Evolutionary conservation across 2,888 invertebrate genomes (phyloP).

Genomic region (Noctua janthe): DNA sequence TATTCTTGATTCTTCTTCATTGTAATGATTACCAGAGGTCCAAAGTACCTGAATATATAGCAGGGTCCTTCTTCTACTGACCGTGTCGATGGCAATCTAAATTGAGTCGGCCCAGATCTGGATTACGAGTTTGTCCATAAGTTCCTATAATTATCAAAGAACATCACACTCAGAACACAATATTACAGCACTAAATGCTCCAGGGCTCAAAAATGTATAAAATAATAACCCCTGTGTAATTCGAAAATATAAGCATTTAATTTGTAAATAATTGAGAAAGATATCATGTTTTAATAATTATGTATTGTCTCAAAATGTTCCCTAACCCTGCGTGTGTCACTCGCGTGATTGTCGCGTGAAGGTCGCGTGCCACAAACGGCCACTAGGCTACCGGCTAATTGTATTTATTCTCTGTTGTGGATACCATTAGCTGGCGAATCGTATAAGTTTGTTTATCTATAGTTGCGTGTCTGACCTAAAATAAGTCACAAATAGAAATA

Average conservation of each 20-base stretch:
- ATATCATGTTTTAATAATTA: slow-evolving; percentile 8
- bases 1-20: too few species aligned
- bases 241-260: background rate
- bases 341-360: slow-evolving; percentile 68
- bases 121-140: background rate
- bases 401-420: slow-evolving; percentile 73
- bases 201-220: background rate
- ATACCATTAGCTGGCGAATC: slow-evolving; percentile 72
- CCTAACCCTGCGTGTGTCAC: slow-evolving; percentile 31
- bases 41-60: background rate
- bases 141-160: background rate
- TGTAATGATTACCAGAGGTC: background rate
- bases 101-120: background rate
- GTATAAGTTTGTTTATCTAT: slow-evolving; percentile 65
- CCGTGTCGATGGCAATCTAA: background rate
- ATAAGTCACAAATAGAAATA: slow-evolving; percentile 17
- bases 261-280: background rate
- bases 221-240: background rate
- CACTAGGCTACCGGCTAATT: slow-evolving; percentile 65
- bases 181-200: background rate
- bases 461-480: slow-evolving; percentile 68
- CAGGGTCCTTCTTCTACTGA: background rate
- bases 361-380: slow-evolving; percentile 67
- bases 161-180: background rate
- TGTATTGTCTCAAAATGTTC: background rate